These are phyloP conservation scores for Halocynthia aurantium DNA, from an alignment of 23 tunicate genomes.

Conservation along the genomic window DNA sequence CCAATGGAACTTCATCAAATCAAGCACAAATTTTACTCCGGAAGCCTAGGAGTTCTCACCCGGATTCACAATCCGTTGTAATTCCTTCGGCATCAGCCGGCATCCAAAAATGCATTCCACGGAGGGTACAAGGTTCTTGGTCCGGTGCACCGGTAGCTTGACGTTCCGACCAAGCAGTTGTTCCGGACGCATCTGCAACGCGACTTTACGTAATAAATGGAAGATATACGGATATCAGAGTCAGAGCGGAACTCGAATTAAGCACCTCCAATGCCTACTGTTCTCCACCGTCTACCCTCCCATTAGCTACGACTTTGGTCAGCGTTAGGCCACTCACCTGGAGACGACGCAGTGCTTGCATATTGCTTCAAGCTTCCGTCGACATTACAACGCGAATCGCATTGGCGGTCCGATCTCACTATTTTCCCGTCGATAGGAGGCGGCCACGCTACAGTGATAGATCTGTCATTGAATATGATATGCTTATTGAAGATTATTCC, in stretches of 20 bases:
- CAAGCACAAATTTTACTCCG: not conserved
- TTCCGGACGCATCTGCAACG: not conserved
- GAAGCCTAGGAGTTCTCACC: not conserved
- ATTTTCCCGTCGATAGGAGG: constrained; percentile 23
- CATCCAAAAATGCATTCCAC: constrained; percentile 38
- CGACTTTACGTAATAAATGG: not conserved
- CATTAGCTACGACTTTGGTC: not conserved
- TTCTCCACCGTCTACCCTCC: too few species aligned
- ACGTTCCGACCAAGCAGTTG: not conserved
- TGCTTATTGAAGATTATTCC: too few species aligned
- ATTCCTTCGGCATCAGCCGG: not conserved
- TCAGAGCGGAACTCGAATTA: too few species aligned
- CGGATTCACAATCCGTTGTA: not conserved
- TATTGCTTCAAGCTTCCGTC: constrained; percentile 14
- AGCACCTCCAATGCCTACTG: too few species aligned
- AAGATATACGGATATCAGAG: too few species aligned
- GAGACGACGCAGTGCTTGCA: constrained; percentile 10
- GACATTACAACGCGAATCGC: constrained; percentile 15
- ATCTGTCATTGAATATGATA: not conserved
- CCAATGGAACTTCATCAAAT: not conserved
- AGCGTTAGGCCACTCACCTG: not conserved
- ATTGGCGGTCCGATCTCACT: not conserved
- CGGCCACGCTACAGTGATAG: constrained; percentile 16
- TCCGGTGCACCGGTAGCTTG: constrained; percentile 36
- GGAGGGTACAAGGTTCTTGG: constrained; percentile 19